phyloP scores from a whole-genome alignment of 1,140 invertebrate genomes.

The Lineus longissimus region DNA sequence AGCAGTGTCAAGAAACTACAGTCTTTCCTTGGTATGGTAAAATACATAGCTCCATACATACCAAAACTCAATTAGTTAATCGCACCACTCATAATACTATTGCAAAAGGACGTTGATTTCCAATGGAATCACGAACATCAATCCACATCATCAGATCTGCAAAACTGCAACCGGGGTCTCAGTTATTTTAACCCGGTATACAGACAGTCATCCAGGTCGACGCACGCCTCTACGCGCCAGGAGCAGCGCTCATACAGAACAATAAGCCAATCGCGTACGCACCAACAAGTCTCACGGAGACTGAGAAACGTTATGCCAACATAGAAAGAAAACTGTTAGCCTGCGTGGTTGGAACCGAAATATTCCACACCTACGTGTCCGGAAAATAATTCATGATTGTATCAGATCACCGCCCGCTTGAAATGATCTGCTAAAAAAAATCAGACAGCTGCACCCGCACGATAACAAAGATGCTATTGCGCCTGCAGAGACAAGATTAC shows the following conservation, averaged over 20 bases:
- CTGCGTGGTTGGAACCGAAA: slow-evolving; percentile 52
- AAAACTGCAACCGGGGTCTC: slow-evolving; percentile 25
- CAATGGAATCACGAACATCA: slow-evolving; percentile 7
- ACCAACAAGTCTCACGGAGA: slow-evolving; percentile 49
- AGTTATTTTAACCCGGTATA: slow-evolving; percentile 27
- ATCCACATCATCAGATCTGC: slow-evolving; percentile 12
- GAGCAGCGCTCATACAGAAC: slow-evolving; percentile 53
- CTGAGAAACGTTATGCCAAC: slow-evolving; percentile 55
- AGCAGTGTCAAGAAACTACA: slow-evolving; percentile 24
- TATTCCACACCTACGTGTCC: slow-evolving; percentile 49
- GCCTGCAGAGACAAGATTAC: slow-evolving; percentile 48
- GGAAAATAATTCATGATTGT: slow-evolving; percentile 21
- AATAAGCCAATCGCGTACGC: slow-evolving; percentile 52
- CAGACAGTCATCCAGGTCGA: slow-evolving; percentile 27
- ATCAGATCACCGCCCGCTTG: slow-evolving; percentile 23
- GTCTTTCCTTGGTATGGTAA: slow-evolving; percentile 25
- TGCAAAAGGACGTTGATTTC: slow-evolving; percentile 18
- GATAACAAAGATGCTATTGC: slow-evolving; percentile 30
- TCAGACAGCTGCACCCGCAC: slow-evolving; percentile 12
- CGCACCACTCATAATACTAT: slow-evolving; percentile 15
- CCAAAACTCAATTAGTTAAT: slow-evolving; percentile 6
- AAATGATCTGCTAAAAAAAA: slow-evolving; percentile 22
- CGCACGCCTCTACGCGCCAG: slow-evolving; percentile 41
- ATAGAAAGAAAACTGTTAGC: slow-evolving; percentile 56
- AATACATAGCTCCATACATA: slow-evolving; percentile 17